A percentile compares a stretch with the other conserved stretches of the same genome.
Conservation (phyloP, 2,113 vertebrate genomes). For the Indicator maculatus region DNA sequence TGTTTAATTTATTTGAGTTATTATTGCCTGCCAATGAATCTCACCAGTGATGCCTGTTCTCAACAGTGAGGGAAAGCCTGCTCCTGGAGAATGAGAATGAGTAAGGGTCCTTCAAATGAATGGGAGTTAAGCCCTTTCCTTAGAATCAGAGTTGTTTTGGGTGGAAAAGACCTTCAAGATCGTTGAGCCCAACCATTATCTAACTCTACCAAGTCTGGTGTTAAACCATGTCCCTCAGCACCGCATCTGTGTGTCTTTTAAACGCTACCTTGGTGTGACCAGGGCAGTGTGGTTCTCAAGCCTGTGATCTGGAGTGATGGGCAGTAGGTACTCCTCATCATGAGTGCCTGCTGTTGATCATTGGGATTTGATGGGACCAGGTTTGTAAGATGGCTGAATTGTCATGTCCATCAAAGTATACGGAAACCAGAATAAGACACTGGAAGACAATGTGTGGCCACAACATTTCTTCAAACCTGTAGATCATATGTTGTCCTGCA, state of each 20-base stretch:
- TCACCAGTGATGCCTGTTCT: neutral
- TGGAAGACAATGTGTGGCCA: neutral
- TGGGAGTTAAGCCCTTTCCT: neutral
- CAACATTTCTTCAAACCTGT: neutral
- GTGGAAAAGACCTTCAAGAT: too few species aligned
- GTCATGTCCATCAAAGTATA: rapidly evolving
- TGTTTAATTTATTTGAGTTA: constrained; percentile 32
- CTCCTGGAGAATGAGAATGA: constrained; percentile 25
- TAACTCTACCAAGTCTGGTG: too few species aligned
- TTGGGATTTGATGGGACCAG: neutral
- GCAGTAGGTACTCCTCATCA: rapidly evolving
- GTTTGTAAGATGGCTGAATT: neutral
- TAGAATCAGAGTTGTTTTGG: too few species aligned
- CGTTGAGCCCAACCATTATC: too few species aligned
- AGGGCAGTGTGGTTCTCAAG: neutral
- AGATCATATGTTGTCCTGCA: neutral
- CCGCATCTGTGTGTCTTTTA: too few species aligned
- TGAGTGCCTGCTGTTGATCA: neutral
- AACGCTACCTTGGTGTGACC: neutral
- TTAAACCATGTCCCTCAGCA: too few species aligned
- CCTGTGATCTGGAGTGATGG: neutral
- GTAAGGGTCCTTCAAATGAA: neutral
- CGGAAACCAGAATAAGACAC: neutral
- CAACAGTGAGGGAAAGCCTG: neutral
- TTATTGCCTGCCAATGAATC: neutral